These are phyloP conservation scores for Avahi laniger DNA, from an alignment of 2,797 vertebrate genomes.

Conservation along the genomic window DNA sequence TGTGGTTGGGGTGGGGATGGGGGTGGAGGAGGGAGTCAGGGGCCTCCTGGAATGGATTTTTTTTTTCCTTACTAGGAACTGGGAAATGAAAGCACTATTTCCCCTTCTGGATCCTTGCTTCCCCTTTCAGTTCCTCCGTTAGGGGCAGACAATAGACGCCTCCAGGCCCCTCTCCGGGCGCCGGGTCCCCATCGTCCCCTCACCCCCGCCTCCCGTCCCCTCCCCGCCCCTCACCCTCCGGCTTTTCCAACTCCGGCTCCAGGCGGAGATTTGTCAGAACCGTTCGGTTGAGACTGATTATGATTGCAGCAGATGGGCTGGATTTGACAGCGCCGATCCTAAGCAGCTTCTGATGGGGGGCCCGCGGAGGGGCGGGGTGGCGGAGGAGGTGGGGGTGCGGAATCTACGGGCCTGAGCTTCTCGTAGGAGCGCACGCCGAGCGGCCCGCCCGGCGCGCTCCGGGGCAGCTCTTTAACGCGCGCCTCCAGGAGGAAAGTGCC, in stretches of 20 bases:
- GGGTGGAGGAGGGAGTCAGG: not conserved
- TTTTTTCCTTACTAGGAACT: slow-evolving; percentile 81
- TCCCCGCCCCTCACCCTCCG: not conserved
- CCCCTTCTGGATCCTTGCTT: slow-evolving; percentile 74
- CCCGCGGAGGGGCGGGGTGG: slow-evolving; percentile 17
- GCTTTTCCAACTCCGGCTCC: slow-evolving; percentile 78
- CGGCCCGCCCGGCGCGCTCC: slow-evolving; percentile 66
- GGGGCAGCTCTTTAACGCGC: slow-evolving; percentile 75
- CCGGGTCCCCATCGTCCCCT: not conserved
- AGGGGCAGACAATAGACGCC: slow-evolving; percentile 87
- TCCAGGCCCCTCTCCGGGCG: not conserved
- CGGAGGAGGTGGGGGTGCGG: slow-evolving; percentile 67
- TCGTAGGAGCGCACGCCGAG: slow-evolving; percentile 76
- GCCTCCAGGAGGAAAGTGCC: slow-evolving; percentile 85
- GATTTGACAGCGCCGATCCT: slow-evolving; percentile 84
- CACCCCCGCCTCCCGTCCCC: not conserved
- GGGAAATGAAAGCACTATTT: slow-evolving; percentile 83
- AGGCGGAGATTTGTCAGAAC: slow-evolving; percentile 87
- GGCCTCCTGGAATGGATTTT: slow-evolving; percentile 68
- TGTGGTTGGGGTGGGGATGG: not conserved
- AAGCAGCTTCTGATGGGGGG: slow-evolving; percentile 76
- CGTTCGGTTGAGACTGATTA: slow-evolving; percentile 91
- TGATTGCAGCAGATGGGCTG: slow-evolving; percentile 92
- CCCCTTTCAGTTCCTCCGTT: slow-evolving; percentile 82
- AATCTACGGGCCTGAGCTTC: slow-evolving; percentile 74